Base-by-base conservation (phyloP, 2,797 vertebrate species). In the Mormyrops boulengeri region DNA sequence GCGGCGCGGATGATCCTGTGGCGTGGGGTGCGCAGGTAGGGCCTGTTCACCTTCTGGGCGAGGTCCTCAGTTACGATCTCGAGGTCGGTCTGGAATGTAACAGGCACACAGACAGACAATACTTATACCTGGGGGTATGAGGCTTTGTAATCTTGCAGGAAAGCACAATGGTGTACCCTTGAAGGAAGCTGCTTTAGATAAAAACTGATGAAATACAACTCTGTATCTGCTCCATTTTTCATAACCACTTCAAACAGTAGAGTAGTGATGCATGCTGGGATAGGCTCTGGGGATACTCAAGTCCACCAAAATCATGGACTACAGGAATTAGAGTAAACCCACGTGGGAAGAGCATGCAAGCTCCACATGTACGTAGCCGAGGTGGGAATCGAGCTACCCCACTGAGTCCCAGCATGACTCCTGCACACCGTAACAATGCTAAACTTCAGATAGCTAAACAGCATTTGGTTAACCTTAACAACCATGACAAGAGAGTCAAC, bases 41-140 rank as follows among this genome's bases (percentile, higher is more conserved):
- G 98, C 93, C 98, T 96, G 93, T 99, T 99, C 49, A 99, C 99
- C 94, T 99, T 99, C 93, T 99, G 99, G 82, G 99, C 99, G 87
- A 99, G 97, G 93, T 99, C 99, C 92, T 99, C 98, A 5, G 98
- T 99, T 91, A 99, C 98, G 97, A 99, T 99, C 95, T 99, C 98
- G 91, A 99, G 94, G 94, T 99, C 99, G 77, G 98, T 99, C 99
- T 99, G 94, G 89, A 90, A 82, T 4, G 19, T 19, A 22, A 22
- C n/a, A 41, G 7, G 17, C 34, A 88, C 30, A 57, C 52, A 87
- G 38, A 44, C 41, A 41, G 17, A 77, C 0, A 14, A 5, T 44
- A 7, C 17, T 80, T 44, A 19, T 1, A 80, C 41, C 38, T 80
- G 38, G 38, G 6, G 41, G 73, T n/a, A 14, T 44, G 17, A 19